These are phyloP conservation scores for Cheilosia impressa DNA, from an alignment of 2,888 invertebrate species.

Conservation along the genomic window DNA sequence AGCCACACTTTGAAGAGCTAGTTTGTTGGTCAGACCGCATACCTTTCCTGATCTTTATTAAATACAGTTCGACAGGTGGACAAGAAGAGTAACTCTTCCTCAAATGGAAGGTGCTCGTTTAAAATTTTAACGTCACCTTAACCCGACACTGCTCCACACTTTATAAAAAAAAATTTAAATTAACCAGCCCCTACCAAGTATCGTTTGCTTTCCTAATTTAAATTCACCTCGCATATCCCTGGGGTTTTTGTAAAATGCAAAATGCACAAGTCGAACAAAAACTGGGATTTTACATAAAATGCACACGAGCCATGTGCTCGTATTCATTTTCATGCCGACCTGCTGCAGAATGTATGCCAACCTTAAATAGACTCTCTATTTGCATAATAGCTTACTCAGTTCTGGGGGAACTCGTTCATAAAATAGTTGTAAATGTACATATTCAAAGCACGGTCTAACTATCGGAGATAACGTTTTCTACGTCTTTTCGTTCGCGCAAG, in stretches of 20 bases:
- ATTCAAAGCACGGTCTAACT: no score
- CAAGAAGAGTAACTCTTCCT: no score
- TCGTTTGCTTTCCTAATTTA: not conserved
- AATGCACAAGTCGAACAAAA: not conserved
- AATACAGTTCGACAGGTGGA: no score
- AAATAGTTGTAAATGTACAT: not conserved
- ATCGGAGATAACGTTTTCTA: not conserved
- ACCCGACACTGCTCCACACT: no score
- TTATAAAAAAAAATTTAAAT: no score
- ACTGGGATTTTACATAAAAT: no score
- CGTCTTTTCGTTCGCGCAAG: not conserved
- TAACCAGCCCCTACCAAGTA: not conserved
- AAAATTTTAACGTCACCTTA: no score
- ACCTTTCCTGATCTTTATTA: no score
- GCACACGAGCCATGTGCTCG: not conserved
- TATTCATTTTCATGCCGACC: not conserved
- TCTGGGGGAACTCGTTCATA: no score
- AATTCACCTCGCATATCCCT: not conserved
- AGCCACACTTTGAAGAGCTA: no score
- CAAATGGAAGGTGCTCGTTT: no score
- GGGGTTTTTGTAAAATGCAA: not conserved
- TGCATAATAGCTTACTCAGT: not conserved
- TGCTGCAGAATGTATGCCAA: not conserved
- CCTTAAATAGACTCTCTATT: not conserved
- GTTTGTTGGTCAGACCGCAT: no score